phyloP scores from a whole-genome alignment of 2,888 invertebrate species.

The Zygothrica quintamaculata region DNA sequence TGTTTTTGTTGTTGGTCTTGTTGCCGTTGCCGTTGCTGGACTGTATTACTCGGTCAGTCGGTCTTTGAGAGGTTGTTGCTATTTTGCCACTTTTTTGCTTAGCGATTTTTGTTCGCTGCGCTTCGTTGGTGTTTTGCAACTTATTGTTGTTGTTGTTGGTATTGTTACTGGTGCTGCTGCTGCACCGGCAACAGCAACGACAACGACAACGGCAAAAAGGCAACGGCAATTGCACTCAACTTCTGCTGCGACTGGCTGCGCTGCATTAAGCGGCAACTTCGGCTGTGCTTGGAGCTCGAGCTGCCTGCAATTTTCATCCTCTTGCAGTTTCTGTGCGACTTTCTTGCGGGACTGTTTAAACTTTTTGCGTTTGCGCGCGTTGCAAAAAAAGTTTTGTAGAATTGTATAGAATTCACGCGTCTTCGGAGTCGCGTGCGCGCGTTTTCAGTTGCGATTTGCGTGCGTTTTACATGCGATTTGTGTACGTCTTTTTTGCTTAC shows the following conservation, averaged over 20 bases:
- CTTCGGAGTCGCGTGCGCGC: conserved; percentile 66
- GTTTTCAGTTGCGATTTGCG: conserved; percentile 62
- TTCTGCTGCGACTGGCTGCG: conserved; percentile 48
- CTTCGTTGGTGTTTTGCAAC: conserved; percentile 66
- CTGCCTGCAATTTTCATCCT: conserved; percentile 82
- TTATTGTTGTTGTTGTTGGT: conserved; percentile 61
- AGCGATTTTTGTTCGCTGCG: conserved; percentile 61
- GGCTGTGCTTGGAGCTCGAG: conserved; percentile 54
- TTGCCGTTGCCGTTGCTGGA: conserved; percentile 69
- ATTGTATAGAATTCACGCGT: conserved; percentile 59
- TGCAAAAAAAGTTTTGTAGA: conserved; percentile 53
- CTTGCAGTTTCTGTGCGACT: conserved; percentile 85
- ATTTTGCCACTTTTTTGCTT: conserved; percentile 75
- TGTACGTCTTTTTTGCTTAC: conserved; percentile 21
- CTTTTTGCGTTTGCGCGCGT: conserved; percentile 81
- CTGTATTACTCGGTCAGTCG: conserved; percentile 86
- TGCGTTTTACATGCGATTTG: conserved; percentile 58
- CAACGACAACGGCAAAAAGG: conserved; percentile 27
- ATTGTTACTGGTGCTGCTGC: conserved; percentile 40
- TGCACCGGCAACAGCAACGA: conserved; percentile 59
- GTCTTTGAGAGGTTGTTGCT: conserved; percentile 85
- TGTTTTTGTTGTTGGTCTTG: conserved; percentile 43
- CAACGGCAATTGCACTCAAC: conserved; percentile 76
- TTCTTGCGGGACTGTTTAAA: conserved; percentile 84
- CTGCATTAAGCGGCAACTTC: conserved; percentile 51